These are phyloP conservation scores for Brachystomella parvula DNA, from an alignment of 1,140 invertebrate genomes.

Conservation along the genomic window DNA sequence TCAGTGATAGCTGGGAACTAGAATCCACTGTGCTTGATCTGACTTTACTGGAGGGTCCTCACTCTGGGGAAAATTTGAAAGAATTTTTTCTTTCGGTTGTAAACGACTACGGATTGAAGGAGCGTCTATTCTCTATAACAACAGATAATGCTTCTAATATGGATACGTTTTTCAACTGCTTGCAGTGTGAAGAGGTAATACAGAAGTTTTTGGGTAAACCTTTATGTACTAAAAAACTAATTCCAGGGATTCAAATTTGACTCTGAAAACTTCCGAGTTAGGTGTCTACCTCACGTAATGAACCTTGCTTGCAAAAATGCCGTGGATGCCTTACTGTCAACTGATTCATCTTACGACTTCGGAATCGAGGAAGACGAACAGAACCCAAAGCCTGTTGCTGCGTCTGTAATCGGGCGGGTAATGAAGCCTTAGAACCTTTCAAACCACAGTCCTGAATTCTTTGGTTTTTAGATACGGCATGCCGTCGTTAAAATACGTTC, in stretches of 20 bases:
- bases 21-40: conserved; percentile 14
- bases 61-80: conserved; percentile 29
- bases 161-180: conserved; percentile 11
- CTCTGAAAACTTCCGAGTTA: background rate
- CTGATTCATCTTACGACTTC: no score
- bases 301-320: conserved; percentile 14
- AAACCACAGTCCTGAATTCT: no score
- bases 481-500: conserved; percentile 10
- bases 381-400: background rate
- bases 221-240: no score
- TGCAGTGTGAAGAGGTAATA: no score
- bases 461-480: conserved; percentile 1
- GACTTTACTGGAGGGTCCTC: conserved; percentile 26
- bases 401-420: background rate
- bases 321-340: background rate
- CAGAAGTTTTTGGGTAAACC: no score
- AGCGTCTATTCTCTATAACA: conserved; percentile 27
- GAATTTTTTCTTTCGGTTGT: conserved; percentile 24
- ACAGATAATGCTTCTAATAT: conserved; percentile 41
- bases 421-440: no score
- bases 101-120: conserved; percentile 33
- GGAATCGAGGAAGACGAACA: background rate
- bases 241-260: conserved; percentile 22
- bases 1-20: conserved; percentile 25
- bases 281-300: conserved; percentile 19